phyloP scores from a whole-genome alignment of 2,113 vertebrate genomes.

The Chlorocebus sabaeus region DNA sequence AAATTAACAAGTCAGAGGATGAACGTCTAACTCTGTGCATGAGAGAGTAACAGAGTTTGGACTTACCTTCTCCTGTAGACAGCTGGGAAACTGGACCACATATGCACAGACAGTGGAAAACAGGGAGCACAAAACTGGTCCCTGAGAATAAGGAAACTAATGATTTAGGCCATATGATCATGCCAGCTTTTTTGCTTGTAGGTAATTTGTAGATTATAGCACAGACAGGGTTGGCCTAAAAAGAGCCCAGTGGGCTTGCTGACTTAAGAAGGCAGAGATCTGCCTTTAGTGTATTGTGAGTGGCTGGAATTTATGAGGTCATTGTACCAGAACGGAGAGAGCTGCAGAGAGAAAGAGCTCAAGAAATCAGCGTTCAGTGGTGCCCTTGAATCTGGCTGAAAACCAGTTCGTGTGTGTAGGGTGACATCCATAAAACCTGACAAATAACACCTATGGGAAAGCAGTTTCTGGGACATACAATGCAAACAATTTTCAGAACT shows the following conservation, averaged over 20 bases:
- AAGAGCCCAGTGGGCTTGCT: background rate
- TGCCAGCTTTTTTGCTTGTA: background rate
- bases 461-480: background rate
- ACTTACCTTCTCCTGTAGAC: background rate
- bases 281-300: background rate
- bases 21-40: background rate
- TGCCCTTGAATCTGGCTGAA: background rate
- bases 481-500: background rate
- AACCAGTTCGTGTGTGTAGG: background rate
- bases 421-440: background rate
- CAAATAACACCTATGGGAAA: background rate
- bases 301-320: background rate
- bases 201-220: background rate
- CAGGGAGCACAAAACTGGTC: background rate
- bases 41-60: background rate
- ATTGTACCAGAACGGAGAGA: background rate
- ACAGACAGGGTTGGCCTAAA: background rate
- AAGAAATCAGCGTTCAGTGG: background rate
- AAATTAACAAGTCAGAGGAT: background rate
- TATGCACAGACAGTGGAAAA: background rate
- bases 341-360: background rate
- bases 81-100: background rate
- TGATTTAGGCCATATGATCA: background rate
- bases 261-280: background rate
- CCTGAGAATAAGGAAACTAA: background rate